A percentile compares a stretch with the other conserved stretches of the same genome.
Evolutionary conservation across 2,888 invertebrate species (phyloP).

Genomic region (Masnerella sp.): DNA sequence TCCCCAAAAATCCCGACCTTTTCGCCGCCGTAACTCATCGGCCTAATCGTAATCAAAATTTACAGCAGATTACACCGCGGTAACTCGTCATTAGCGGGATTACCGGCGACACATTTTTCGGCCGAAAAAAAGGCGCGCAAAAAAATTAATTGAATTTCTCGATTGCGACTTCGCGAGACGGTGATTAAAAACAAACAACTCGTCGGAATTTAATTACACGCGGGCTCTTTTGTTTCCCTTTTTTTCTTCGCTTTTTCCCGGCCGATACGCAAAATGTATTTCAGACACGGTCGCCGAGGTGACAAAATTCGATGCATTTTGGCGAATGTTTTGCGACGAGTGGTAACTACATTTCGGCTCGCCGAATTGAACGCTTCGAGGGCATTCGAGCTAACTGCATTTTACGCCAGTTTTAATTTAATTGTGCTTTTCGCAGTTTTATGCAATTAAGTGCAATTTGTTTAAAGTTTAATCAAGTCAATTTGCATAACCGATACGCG

Average conservation of each 20-base stretch:
- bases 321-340: constrained; percentile 31
- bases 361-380: constrained; percentile 18
- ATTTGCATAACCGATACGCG: constrained; percentile 45
- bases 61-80: constrained; percentile 23
- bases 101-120: constrained; percentile 32
- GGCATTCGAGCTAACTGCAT: constrained; percentile 24
- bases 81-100: constrained; percentile 32
- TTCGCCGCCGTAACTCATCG: constrained; percentile 12
- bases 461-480: constrained; percentile 43
- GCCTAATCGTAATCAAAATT: constrained; percentile 26
- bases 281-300: constrained; percentile 12
- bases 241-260: background rate
- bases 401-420: constrained; percentile 41
- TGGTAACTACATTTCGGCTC: constrained; percentile 17
- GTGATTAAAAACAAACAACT: constrained; percentile 49
- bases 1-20: constrained; percentile 11
- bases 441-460: constrained; percentile 45
- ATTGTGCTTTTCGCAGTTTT: constrained; percentile 45
- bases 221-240: background rate
- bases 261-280: constrained; percentile 20
- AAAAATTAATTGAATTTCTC: constrained; percentile 45
- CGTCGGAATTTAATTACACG: constrained; percentile 43
- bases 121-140: background rate
- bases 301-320: constrained; percentile 44
- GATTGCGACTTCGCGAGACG: constrained; percentile 23